Percentiles rank a stretch among this genome's conserved stretches.
phyloP scores from a whole-genome alignment of 2,888 invertebrate species.

The Eupithecia centaureata region DNA sequence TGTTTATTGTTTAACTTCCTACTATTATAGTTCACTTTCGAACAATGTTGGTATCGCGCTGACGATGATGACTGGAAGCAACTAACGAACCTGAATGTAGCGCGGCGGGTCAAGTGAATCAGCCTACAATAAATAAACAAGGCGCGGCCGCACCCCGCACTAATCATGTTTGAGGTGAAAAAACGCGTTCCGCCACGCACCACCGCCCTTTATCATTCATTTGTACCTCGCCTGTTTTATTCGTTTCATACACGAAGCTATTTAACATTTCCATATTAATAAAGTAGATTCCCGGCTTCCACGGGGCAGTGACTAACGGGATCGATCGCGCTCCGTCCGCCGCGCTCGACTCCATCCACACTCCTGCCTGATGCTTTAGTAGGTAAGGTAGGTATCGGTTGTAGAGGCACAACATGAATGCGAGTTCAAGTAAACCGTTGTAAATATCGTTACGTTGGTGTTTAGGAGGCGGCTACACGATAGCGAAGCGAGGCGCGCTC shows the following conservation, averaged over 20 bases:
- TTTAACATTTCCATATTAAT: conserved; percentile 14
- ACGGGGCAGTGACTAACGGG: not conserved
- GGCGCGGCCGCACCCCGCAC: conserved; percentile 38
- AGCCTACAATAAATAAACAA: too few species aligned
- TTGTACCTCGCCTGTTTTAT: conserved; percentile 26
- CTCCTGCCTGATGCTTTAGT: too few species aligned
- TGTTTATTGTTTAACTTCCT: too few species aligned
- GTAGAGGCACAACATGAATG: not conserved
- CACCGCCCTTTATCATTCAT: conserved; percentile 36
- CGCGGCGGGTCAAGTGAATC: too few species aligned
- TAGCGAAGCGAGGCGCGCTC: not conserved
- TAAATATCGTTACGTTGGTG: not conserved
- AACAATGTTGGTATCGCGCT: too few species aligned
- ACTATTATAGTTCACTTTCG: too few species aligned
- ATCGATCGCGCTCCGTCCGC: too few species aligned
- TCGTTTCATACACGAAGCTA: conserved; percentile 27
- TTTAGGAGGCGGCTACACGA: not conserved
- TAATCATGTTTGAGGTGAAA: conserved; percentile 47
- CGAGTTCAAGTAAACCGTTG: not conserved
- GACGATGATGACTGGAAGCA: too few species aligned
- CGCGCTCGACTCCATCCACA: too few species aligned
- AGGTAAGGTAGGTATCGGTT: not conserved
- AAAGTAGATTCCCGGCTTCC: not conserved
- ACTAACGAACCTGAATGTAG: too few species aligned
- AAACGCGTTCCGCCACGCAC: conserved; percentile 43